Percentiles rank a stretch among this genome's conserved stretches.
Conservation (phyloP, 2,888 invertebrate genomes). For the Branchellion lobata region DNA sequence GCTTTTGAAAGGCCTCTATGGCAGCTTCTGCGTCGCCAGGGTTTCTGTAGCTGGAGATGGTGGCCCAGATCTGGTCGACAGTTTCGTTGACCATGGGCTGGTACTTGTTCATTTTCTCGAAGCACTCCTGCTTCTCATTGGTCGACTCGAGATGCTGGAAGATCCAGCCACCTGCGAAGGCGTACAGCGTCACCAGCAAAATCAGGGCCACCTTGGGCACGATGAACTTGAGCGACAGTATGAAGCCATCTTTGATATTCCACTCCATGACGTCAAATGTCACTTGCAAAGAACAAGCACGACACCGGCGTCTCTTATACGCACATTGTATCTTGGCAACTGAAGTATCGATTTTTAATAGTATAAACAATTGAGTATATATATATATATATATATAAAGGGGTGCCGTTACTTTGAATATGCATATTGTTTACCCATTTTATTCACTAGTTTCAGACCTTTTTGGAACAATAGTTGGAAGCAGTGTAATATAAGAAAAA, state of each 20-base stretch:
- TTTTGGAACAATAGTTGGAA: no score
- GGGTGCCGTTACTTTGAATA: no score
- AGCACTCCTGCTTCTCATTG: constrained; percentile 60
- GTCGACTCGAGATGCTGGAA: constrained; percentile 61
- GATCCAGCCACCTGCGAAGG: constrained; percentile 61
- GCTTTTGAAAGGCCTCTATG: constrained; percentile 35
- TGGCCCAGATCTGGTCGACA: constrained; percentile 50
- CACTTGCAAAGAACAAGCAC: not conserved
- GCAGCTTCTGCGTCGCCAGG: constrained; percentile 47
- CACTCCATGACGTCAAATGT: not conserved
- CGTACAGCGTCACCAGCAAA: constrained; percentile 49
- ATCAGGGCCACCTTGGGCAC: constrained; percentile 62
- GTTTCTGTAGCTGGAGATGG: constrained; percentile 46
- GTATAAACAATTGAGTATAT: constrained; percentile 12
- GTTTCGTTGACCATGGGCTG: constrained; percentile 54
- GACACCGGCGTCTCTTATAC: not conserved
- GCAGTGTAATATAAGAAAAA: no score
- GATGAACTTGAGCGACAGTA: constrained; percentile 58
- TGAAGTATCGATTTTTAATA: no score
- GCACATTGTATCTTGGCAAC: not conserved
- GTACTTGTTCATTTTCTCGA: constrained; percentile 58
- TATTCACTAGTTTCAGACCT: no score
- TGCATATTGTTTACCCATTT: no score
- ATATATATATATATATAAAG: no score
- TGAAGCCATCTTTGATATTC: constrained; percentile 54